Base-by-base conservation (phyloP, 2,888 invertebrate genomes). In the Hipparchia semele region DNA sequence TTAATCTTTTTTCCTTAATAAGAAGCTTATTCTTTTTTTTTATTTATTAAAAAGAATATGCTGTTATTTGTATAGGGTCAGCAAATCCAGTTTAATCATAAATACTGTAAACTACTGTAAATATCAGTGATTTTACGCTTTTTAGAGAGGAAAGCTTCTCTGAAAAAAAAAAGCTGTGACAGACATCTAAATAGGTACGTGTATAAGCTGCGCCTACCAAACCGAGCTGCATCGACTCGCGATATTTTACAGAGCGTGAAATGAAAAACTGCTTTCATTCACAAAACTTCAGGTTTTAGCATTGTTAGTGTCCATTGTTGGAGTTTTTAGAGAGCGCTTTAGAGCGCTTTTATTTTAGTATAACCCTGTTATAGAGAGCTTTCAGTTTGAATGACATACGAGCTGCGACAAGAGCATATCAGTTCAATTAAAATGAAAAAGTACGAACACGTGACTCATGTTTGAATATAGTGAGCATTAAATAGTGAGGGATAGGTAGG, bases 261-360 rank as follows among this genome's bases (percentile, higher is more conserved):
- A 73, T 66, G 56, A 73, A 70, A 23, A 66, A 73, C 66, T 49
- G 59, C 13, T 6, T 70, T 70, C 70, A 53, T 61, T 73, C 61
- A 67, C 53, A 56, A 56, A 59, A 69, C 65, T 45, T 12, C 53
- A 51, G 53, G 23, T n/a, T 46, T 7, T 51, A n/a, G 49, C 46
- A 64, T 64, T 64, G 64, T 64, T 64, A 64, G 64, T 64, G 51
- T 13, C 64, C 64, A 64, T 64, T 64, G 49, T 64, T 9, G 5
- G 5, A 3, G 9, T 13, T 49, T 23, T 39, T 39, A 39, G 39
- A 39, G 49, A 51, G 10, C 49, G 49, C 49, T 49, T 23, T 39
- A 23, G 33, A 5, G 4, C 10, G 59, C 49, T 64, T 64, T 64
- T 64, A 5, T 60, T 60, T 60, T 6, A 59, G 58, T 12, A 12